Conservation (phyloP, 1,140 invertebrate genomes). For the Chelonus insularis region DNA sequence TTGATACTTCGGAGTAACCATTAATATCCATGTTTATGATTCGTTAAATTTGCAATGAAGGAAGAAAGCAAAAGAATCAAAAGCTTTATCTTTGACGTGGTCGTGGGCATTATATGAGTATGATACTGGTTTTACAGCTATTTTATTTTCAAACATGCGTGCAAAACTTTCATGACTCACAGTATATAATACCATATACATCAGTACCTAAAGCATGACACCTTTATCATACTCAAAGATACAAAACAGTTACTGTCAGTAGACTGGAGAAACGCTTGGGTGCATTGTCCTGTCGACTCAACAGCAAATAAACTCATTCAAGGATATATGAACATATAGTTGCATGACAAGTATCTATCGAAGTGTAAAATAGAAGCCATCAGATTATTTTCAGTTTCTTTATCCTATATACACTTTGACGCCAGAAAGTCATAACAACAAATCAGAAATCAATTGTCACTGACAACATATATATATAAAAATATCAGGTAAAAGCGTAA, state of each 20-base stretch:
- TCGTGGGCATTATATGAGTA: too few species aligned
- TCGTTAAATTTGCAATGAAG: neutral
- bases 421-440: neutral
- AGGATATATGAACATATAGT: slow-evolving; percentile 11
- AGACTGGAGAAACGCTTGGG: slow-evolving; percentile 15
- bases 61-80: neutral
- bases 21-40: too few species aligned
- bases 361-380: slow-evolving; percentile 1
- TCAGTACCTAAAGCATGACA: slow-evolving; percentile 29
- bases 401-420: neutral
- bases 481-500: too few species aligned
- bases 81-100: too few species aligned
- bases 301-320: slow-evolving; percentile 9
- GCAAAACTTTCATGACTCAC: neutral
- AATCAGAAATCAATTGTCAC: slow-evolving; percentile 1
- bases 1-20: too few species aligned
- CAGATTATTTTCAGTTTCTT: neutral
- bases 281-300: slow-evolving; percentile 36
- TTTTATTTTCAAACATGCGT: neutral
- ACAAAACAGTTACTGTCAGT: slow-evolving; percentile 35
- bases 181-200: neutral
- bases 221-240: slow-evolving; percentile 36
- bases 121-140: neutral
- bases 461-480: too few species aligned
- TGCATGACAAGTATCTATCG: slow-evolving; percentile 2